Percentiles rank a stretch among this genome's conserved stretches.
These are phyloP conservation scores for Tauraco erythrolophus DNA, from an alignment of 2,113 vertebrate species.

Conservation along the genomic window DNA sequence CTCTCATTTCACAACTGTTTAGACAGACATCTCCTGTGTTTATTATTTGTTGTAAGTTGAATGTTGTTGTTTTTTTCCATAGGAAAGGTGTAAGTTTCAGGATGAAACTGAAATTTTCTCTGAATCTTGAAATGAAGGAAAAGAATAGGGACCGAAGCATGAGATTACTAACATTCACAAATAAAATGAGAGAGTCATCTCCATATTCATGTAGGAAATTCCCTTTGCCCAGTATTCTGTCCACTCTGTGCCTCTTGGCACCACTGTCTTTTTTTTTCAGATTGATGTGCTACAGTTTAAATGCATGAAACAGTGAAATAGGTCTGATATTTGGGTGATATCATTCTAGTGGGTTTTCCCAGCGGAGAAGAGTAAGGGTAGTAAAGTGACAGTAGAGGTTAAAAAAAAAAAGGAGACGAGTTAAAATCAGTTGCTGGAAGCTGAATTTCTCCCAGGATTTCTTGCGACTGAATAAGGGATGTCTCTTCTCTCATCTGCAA, in stretches of 20 bases:
- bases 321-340: not conserved
- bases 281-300: not conserved
- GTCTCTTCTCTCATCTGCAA: not conserved
- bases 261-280: not conserved
- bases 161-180: not conserved
- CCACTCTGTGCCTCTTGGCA: not conserved
- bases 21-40: not conserved
- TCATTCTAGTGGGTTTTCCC: constrained; percentile 32
- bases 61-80: not conserved
- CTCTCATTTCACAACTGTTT: not conserved
- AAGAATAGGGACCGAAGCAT: not conserved
- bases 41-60: not conserved
- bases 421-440: constrained; percentile 65
- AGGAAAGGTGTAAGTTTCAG: not conserved
- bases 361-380: not conserved
- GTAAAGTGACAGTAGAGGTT: constrained; percentile 7
- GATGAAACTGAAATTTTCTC: not conserved
- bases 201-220: constrained; percentile 1
- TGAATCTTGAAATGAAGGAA: not conserved
- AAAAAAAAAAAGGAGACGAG: constrained; percentile 13
- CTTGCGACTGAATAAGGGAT: not conserved
- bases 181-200: not conserved
- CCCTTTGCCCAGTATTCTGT: not conserved
- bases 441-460: constrained; percentile 52
- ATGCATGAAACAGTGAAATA: not conserved